These are phyloP conservation scores for Baccha elongata DNA, from an alignment of 2,888 invertebrate species.

Conservation along the genomic window DNA sequence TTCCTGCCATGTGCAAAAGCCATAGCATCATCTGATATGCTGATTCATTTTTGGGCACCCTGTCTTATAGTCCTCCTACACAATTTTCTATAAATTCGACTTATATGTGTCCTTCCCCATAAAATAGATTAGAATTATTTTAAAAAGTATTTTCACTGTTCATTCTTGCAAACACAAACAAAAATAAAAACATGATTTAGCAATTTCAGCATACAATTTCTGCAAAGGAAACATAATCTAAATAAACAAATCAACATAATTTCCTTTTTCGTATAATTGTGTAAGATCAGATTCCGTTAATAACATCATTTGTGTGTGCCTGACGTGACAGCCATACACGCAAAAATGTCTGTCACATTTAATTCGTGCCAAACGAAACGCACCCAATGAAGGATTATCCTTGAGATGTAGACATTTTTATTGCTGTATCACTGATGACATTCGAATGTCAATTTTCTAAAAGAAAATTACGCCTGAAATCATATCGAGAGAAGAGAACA, in stretches of 20 bases:
- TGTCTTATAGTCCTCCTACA: no score
- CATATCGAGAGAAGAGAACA: slow-evolving; percentile 6
- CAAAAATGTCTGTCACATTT: slow-evolving; percentile 30
- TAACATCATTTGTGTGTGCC: slow-evolving; percentile 4
- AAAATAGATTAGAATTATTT: background rate
- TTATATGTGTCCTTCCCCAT: background rate
- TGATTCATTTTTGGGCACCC: no score
- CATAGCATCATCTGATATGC: background rate
- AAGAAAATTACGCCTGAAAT: slow-evolving; percentile 16
- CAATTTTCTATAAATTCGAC: background rate
- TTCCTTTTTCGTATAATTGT: background rate
- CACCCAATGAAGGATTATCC: slow-evolving; percentile 37
- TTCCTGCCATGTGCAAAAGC: background rate
- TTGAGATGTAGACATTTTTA: slow-evolving; percentile 31
- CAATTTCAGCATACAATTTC: slow-evolving; percentile 29
- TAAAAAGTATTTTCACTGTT: background rate
- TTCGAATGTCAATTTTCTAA: slow-evolving; percentile 29
- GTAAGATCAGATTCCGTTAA: slow-evolving; percentile 1
- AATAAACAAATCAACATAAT: slow-evolving; percentile 38
- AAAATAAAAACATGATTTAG: slow-evolving; percentile 32
- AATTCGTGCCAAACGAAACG: slow-evolving; percentile 13
- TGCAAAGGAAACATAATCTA: slow-evolving; percentile 30
- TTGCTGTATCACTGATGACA: slow-evolving; percentile 17
- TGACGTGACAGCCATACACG: background rate
- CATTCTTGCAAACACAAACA: background rate